Conservation (phyloP, 2,113 vertebrate species). For the Pelecanus crispus region DNA sequence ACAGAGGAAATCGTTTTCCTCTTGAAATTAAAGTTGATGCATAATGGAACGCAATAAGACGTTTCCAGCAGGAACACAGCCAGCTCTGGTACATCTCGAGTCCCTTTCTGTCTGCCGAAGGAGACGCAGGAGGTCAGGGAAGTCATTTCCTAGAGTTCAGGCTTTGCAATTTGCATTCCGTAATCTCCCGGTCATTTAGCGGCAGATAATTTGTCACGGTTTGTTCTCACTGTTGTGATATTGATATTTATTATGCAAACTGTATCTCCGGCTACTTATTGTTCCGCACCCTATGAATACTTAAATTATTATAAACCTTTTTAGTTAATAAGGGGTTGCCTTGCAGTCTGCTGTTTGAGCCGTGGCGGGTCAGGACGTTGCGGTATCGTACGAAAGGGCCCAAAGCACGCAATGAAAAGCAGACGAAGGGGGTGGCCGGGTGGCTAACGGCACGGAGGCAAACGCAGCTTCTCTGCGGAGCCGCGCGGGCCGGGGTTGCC, state of each 20-base stretch:
- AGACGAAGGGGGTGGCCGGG: background rate
- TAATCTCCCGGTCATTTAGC: constrained; percentile 69
- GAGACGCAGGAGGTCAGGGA: background rate
- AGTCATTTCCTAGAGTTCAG: constrained; percentile 54
- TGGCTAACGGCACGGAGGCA: background rate
- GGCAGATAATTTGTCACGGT: constrained; percentile 73
- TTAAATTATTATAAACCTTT: constrained; percentile 71
- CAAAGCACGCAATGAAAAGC: constrained; percentile 24
- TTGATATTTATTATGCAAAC: constrained; percentile 82
- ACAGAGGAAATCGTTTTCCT: constrained; percentile 38
- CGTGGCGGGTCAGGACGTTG: constrained; percentile 10
- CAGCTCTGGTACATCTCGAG: background rate
- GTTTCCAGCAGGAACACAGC: constrained; percentile 45
- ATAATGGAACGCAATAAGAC: constrained; percentile 45
- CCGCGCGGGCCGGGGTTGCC: no score
- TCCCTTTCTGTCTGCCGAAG: background rate
- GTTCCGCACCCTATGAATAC: constrained; percentile 69
- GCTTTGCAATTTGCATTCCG: constrained; percentile 56
- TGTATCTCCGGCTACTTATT: constrained; percentile 74
- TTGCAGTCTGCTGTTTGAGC: constrained; percentile 54
- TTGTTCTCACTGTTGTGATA: constrained; percentile 76
- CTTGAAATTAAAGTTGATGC: constrained; percentile 56
- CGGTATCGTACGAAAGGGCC: background rate
- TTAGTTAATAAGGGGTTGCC: constrained; percentile 61
- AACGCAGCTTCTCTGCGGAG: background rate